Conservation (phyloP, 2,888 invertebrate species). For the Conus canariensis region DNA sequence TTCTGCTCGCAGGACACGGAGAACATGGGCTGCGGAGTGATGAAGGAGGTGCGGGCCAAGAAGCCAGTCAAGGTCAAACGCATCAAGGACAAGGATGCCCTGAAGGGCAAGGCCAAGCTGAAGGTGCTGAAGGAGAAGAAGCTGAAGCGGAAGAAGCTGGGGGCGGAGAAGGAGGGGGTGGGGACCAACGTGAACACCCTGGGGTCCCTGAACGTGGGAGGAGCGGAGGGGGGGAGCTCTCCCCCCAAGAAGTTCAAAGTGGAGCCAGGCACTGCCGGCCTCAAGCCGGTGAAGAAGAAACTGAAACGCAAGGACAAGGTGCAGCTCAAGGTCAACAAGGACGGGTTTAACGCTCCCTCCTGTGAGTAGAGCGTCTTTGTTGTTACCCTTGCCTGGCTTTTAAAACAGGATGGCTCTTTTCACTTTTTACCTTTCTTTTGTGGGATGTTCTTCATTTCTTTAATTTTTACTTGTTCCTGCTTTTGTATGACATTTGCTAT, state of each 20-base stretch:
- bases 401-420: neutral
- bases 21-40: constrained; percentile 48
- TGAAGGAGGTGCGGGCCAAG: constrained; percentile 34
- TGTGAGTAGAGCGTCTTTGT: neutral
- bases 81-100: constrained; percentile 39
- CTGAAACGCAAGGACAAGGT: constrained; percentile 52
- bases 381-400: neutral
- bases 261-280: constrained; percentile 55
- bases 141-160: constrained; percentile 58
- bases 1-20: constrained; percentile 46
- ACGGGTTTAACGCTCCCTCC: constrained; percentile 35
- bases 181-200: constrained; percentile 46
- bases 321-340: constrained; percentile 47
- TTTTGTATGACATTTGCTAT: neutral
- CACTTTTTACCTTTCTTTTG: neutral
- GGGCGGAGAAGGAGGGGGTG: constrained; percentile 58
- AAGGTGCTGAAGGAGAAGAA: constrained; percentile 62
- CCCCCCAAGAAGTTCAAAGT: constrained; percentile 56
- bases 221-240: constrained; percentile 30
- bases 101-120: constrained; percentile 33
- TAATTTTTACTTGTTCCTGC: neutral
- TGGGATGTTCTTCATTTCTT: neutral
- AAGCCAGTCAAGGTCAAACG: constrained; percentile 43
- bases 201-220: neutral
- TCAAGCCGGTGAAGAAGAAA: constrained; percentile 65